A percentile compares a stretch with the other conserved stretches of the same genome.
Evolutionary conservation across 1,140 invertebrate species (phyloP).

Genomic region (Eupeodes corollae): DNA sequence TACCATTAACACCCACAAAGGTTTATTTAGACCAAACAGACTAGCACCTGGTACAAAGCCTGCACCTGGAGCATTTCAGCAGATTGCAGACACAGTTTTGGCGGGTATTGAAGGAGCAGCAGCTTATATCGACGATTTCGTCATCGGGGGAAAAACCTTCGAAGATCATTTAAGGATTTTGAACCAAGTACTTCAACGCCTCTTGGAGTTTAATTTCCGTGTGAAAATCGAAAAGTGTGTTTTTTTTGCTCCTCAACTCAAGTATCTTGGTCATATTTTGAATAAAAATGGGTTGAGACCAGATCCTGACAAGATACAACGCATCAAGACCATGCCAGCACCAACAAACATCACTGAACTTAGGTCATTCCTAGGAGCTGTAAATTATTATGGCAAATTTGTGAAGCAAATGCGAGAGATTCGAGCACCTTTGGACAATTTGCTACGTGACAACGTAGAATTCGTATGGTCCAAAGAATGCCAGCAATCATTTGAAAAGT

Average conservation of each 20-base stretch:
- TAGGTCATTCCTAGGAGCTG: conserved; percentile 12
- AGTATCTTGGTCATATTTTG: conserved; percentile 18
- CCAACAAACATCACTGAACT: conserved; percentile 2
- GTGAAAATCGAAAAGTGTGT: conserved; percentile 2
- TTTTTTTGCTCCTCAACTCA: conserved; percentile 1
- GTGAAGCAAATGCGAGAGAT: conserved; percentile 5
- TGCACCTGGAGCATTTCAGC: conserved; percentile 10
- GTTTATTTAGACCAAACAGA: conserved; percentile 5
- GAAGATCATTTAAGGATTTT: no score
- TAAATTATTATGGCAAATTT: conserved; percentile 18
- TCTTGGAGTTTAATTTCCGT: no score
- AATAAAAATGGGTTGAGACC: conserved; percentile 22
- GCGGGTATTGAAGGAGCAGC: no score
- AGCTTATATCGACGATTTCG: no score
- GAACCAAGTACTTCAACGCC: no score
- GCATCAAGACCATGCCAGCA: no score
- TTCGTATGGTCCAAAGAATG: conserved; percentile 8
- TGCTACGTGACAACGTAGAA: conserved; percentile 3
- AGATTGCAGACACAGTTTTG: no score
- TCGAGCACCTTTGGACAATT: conserved; percentile 5
- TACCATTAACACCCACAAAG: conserved; percentile 5
- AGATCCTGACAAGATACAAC: conserved; percentile 21
- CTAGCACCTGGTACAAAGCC: not conserved
- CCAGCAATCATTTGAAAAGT: conserved; percentile 7
- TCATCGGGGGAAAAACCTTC: no score